These are phyloP conservation scores for Smithornis capensis DNA, from an alignment of 2,113 vertebrate species.

Conservation along the genomic window DNA sequence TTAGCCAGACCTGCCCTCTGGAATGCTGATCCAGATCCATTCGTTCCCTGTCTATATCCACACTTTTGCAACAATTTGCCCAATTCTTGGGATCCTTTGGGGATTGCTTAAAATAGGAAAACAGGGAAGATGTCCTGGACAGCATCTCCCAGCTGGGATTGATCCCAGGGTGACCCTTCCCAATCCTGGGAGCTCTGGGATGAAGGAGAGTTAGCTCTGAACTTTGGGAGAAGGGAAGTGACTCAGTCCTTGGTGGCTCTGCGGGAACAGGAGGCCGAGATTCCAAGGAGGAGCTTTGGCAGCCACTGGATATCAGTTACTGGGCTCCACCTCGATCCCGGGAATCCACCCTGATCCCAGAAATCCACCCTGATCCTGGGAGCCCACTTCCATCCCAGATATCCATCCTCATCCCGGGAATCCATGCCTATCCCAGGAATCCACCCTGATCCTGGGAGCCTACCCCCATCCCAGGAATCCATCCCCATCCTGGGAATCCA, in stretches of 20 bases:
- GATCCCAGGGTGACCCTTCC: not conserved
- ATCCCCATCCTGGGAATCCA: too few relatives aligned
- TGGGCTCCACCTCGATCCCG: not conserved
- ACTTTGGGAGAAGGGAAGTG: not conserved
- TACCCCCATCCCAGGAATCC: not conserved
- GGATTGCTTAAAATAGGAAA: not conserved
- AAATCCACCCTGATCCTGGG: not conserved
- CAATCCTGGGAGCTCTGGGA: not conserved
- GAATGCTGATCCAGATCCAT: not conserved
- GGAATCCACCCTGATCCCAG: not conserved
- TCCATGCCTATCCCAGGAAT: too few relatives aligned
- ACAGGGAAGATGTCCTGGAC: rapidly evolving
- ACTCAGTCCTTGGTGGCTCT: conserved; percentile 20
- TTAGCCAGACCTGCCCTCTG: conserved; percentile 5
- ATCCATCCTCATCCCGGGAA: not conserved
- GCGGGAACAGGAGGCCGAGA: too few relatives aligned
- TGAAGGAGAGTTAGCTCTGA: too few relatives aligned
- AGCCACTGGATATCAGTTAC: not conserved
- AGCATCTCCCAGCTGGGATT: too few relatives aligned
- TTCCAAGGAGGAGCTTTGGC: not conserved
- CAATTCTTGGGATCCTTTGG: not conserved
- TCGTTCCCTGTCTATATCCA: not conserved
- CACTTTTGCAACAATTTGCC: not conserved
- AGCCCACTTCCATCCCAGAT: too few relatives aligned
- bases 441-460: not conserved